Base-by-base conservation (phyloP, 2,888 invertebrate genomes). In the Drosophila peninsularis region DNA sequence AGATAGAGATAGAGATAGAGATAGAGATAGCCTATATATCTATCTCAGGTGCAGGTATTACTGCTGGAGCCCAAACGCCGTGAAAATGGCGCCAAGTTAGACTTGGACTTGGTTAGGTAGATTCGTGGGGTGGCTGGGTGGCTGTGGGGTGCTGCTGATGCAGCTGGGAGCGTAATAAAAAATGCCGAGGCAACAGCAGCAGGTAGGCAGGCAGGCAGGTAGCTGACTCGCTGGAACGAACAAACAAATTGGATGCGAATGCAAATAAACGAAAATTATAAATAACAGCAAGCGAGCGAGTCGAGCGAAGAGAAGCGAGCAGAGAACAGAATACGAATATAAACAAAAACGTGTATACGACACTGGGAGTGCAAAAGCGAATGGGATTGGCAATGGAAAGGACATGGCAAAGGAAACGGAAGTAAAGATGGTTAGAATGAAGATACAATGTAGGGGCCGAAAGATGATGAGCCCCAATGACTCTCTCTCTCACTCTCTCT, bases 181-280 rank as follows among this genome's bases (percentile, higher is more conserved):
- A 84, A 78, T 60, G 65, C 58, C 65, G 39, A 50, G 45, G 10
- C 27, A 45, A 45, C 45, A 27, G 42, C 17, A 41, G 50, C 21
- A 19, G 17, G 19, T 30, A 32, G 39, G 37, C 11, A 45, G 24
- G n/a, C n/a, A 39, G 47, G 30, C 52, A 68, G 58, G 70, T 52
- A 64, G 39, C 44, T 47, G 36, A 39, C 62, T 47, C 34, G 68
- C 49, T 70, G 62, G 49, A 65, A 65, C 75, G 69, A 75, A 76
- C 78, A 78, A 89, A 83, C 88, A 90, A 90, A 90, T 90, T 90
- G 90, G 89, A 90, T 90, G 90, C 84, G 87, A 90, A 89, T 89
- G 90, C 86, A 90, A 90, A 90, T 89, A 90, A 90, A 90, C 88
- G 88, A 89, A 90, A 90, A 90, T 90, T 86, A 86, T 87, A 89